These are phyloP conservation scores for Dolichotis patagonum DNA, from an alignment of 2,113 vertebrate genomes.

Conservation along the genomic window DNA sequence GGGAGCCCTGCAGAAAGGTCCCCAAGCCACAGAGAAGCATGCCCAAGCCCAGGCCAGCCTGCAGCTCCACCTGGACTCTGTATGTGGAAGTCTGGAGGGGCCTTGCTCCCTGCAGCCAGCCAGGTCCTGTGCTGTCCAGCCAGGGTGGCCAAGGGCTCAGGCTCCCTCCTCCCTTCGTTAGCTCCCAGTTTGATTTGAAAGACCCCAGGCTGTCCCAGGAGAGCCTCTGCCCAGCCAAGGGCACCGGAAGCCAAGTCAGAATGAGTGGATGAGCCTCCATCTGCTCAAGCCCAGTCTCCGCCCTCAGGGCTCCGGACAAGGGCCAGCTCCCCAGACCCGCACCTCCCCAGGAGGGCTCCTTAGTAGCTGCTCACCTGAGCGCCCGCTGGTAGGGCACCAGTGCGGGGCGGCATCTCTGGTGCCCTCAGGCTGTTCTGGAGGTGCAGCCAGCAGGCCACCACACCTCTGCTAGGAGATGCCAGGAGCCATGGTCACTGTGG, in stretches of 20 bases:
- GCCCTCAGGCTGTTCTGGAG: not conserved
- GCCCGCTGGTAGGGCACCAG: rapidly evolving
- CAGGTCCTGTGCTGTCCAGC: not conserved
- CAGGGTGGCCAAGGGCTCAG: not conserved
- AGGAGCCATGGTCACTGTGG: too few species aligned
- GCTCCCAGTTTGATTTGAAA: not conserved
- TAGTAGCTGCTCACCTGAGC: not conserved
- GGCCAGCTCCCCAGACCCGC: not conserved
- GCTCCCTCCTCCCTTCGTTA: not conserved
- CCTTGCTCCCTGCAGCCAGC: too few species aligned
- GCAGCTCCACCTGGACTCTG: not conserved
- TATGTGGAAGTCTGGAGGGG: not conserved
- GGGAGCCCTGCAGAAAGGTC: not conserved
- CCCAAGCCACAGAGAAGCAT: not conserved
- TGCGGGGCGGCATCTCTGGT: rapidly evolving
- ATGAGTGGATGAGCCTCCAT: rapidly evolving
- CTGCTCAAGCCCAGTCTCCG: not conserved
- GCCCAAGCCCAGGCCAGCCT: not conserved
- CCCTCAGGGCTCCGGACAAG: not conserved
- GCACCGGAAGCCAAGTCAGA: not conserved
- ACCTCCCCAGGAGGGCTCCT: not conserved
- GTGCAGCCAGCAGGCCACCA: slow-evolving; percentile 60
- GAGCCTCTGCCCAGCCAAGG: not conserved
- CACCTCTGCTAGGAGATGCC: not conserved
- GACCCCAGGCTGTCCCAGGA: not conserved